These are phyloP conservation scores for Amphipyra berbera DNA, from an alignment of 2,888 invertebrate species.

Conservation along the genomic window DNA sequence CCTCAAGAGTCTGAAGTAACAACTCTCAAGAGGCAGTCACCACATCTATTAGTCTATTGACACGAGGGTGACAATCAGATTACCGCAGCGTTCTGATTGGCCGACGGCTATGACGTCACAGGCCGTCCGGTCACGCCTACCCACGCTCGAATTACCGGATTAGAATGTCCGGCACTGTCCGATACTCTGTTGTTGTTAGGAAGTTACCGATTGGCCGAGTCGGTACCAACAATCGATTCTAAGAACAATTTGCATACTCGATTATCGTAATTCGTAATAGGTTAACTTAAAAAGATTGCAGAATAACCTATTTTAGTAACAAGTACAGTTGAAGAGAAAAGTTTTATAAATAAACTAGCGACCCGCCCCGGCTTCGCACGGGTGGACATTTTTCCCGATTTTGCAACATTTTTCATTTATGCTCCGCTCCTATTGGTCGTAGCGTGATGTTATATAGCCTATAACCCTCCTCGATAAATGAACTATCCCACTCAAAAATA, in stretches of 20 bases:
- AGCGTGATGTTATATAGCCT: no score
- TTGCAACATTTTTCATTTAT: no score
- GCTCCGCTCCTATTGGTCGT: no score
- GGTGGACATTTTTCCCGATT: no score
- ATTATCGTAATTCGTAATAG: slow-evolving; percentile 35
- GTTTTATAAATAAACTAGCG: not conserved
- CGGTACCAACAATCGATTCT: slow-evolving; percentile 43
- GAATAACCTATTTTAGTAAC: slow-evolving; percentile 24
- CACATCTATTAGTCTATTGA: slow-evolving; percentile 54
- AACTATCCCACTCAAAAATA: no score
- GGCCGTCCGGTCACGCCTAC: slow-evolving; percentile 76
- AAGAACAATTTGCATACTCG: slow-evolving; percentile 49
- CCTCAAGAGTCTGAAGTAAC: not conserved
- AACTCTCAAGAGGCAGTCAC: slow-evolving; percentile 21
- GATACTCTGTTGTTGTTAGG: slow-evolving; percentile 29
- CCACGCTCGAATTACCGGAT: slow-evolving; percentile 73
- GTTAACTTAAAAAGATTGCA: slow-evolving; percentile 29
- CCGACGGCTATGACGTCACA: slow-evolving; percentile 79
- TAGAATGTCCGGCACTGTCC: slow-evolving; percentile 72
- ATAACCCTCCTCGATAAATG: no score
- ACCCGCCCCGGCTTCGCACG: no score
- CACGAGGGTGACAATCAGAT: slow-evolving; percentile 80
- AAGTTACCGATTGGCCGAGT: slow-evolving; percentile 49
- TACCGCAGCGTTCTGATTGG: slow-evolving; percentile 75
- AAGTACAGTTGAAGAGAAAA: slow-evolving; percentile 9